Base-by-base conservation (phyloP, 2,113 vertebrate genomes). In the Chelonoidis abingdonii region DNA sequence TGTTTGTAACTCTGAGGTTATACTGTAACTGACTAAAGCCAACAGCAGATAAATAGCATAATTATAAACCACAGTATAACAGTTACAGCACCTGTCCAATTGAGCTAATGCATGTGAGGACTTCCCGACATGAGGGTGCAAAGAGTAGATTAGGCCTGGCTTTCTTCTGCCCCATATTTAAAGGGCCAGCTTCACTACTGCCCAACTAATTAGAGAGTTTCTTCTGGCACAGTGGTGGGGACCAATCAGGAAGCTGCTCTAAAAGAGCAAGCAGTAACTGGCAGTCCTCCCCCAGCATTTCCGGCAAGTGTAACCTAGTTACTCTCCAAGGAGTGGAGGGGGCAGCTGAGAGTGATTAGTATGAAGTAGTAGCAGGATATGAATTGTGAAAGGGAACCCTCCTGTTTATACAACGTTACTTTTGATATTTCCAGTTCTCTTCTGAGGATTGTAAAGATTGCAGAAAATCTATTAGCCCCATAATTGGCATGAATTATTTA, bases 221-320 rank as follows among this genome's bases (percentile, higher is more conserved):
- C 21, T 88, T 94, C 83, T 90, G 87, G 21, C 8, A 22, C 87
- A 82, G 88, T 11, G 76, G 27, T 76, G 84, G 69, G 62, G 87
- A 72, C 21, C 49, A 86, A 31, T 82, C 72, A 87, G 35, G 82
- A 94, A 93, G 92, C 44, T 57, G 4, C 86, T 86, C 17, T 80
- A 69, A 29, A 56, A 93, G 38, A 69, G 38, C 1, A 1, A 89
- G 82, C 87, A 62, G 27, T 29, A 56, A 69, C 75, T 90, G 78
- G 88, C 91, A 86, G 16, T 10, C 21, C 90, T 72, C 86, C 86
- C 88, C 92, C 84, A 44, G 86, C 80, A 90, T 50, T 95, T 93
- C 92, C 80, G 82, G 62, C n/a, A 59, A 94, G 52, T 5, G 0
- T 83, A 80, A 92, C 9, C 21, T 59, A 76, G n/a, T 29, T 56